These are phyloP conservation scores for Pseudorhiza aurosa DNA, from an alignment of 30 jellyfish, hydroid and myxozoan genomes.

Conservation along the genomic window DNA sequence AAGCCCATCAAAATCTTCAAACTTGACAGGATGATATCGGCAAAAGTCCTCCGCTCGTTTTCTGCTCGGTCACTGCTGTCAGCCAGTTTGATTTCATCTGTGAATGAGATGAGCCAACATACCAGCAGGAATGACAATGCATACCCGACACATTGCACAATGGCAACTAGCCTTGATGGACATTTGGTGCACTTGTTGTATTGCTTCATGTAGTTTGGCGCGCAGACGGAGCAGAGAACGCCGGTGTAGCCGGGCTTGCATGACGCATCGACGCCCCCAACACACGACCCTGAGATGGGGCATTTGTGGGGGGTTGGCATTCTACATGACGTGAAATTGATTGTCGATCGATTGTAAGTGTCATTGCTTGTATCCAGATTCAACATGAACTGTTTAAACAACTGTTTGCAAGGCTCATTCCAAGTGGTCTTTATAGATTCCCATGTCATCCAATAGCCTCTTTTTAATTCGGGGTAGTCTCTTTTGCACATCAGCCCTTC, in stretches of 20 bases:
- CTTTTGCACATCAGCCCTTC: conserved; percentile 26
- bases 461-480: conserved; percentile 22
- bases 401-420: background rate
- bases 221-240: conserved; percentile 63
- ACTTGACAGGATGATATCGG: conserved; percentile 59
- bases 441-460: conserved; percentile 62
- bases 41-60: conserved; percentile 24
- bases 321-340: conserved; percentile 4
- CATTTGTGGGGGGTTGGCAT: conserved; percentile 56
- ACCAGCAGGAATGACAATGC: conserved; percentile 11
- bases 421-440: background rate
- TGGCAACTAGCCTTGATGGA: conserved; percentile 23
- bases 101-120: conserved; percentile 38
- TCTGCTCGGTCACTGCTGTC: background rate
- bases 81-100: conserved; percentile 27
- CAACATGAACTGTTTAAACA: conserved; percentile 14
- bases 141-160: conserved; percentile 25
- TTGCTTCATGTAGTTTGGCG: conserved; percentile 7
- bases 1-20: conserved; percentile 57
- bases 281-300: conserved; percentile 48
- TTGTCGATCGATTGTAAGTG: conserved; percentile 12
- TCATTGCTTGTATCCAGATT: conserved; percentile 24
- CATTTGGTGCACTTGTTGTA: conserved; percentile 40
- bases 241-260: conserved; percentile 51
- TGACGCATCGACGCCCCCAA: conserved; percentile 51